These are phyloP conservation scores for Lochmaea capreae DNA, from an alignment of 2,888 invertebrate genomes.

Conservation along the genomic window DNA sequence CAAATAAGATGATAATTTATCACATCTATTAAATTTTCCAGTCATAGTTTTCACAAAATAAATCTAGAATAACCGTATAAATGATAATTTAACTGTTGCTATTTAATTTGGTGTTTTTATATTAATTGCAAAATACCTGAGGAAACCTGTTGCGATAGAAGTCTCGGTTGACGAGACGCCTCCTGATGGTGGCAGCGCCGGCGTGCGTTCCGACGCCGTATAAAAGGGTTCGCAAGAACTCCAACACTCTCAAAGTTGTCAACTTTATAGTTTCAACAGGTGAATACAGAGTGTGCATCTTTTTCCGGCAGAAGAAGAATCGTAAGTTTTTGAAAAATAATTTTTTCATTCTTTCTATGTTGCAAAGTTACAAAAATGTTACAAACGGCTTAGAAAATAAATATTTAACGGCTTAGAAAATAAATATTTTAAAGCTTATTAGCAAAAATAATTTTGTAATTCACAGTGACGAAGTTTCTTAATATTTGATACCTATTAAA, in stretches of 20 bases:
- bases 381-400: too few species aligned
- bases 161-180: slow-evolving; percentile 28
- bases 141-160: slow-evolving; percentile 11
- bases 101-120: neutral
- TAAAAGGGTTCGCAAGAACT: slow-evolving; percentile 52
- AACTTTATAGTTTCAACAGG: slow-evolving; percentile 51
- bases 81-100: neutral
- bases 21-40: too few species aligned
- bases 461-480: too few species aligned
- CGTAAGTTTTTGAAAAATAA: slow-evolving; percentile 23
- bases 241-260: slow-evolving; percentile 53
- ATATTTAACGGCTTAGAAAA: too few species aligned
- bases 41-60: neutral
- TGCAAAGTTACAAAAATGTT: too few species aligned
- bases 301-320: neutral
- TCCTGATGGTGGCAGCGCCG: slow-evolving; percentile 45
- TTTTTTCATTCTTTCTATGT: neutral
- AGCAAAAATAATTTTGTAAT: too few species aligned
- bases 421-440: too few species aligned
- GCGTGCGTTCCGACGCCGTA: slow-evolving; percentile 52
- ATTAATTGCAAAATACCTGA: slow-evolving; percentile 5
- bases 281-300: slow-evolving; percentile 43
- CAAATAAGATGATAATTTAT: too few species aligned
- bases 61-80: neutral
- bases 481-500: too few species aligned